Percentiles rank a stretch among this genome's conserved stretches.
phyloP scores from a whole-genome alignment of 2,888 invertebrate genomes.

The Tetanocera ferruginea region DNA sequence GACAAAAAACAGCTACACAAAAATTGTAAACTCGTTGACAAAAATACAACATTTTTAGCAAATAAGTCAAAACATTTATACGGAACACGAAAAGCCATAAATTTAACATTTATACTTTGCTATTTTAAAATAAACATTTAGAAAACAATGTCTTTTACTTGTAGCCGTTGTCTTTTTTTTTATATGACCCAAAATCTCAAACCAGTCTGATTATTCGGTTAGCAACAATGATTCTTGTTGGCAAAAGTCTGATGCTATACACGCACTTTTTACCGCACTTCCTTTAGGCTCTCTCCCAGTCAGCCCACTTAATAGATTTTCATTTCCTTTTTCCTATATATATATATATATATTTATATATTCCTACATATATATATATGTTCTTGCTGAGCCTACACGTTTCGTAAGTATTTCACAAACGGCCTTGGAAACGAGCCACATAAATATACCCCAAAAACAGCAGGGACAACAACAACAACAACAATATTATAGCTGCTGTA shows the following conservation, averaged over 20 bases:
- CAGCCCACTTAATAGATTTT: conserved; percentile 5
- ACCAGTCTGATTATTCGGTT: not conserved
- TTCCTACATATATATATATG: not conserved
- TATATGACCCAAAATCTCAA: not conserved
- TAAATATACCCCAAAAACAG: conserved; percentile 33
- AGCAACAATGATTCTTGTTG: not conserved
- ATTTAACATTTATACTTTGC: no score
- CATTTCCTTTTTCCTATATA: conserved; percentile 20
- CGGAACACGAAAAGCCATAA: no score
- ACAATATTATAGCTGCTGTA: conserved; percentile 43
- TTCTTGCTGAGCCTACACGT: conserved; percentile 13
- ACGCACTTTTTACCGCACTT: not conserved
- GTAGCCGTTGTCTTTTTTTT: no score
- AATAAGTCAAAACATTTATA: no score
- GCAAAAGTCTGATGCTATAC: not conserved
- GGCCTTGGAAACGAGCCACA: conserved; percentile 46
- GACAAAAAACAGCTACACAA: no score
- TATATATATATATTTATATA: no score
- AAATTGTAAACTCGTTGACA: no score
- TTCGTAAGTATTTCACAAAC: conserved; percentile 29
- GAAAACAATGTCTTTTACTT: no score
- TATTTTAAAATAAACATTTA: no score
- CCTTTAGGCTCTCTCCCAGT: not conserved
- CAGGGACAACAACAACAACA: conserved; percentile 27
- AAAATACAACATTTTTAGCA: no score